These are phyloP conservation scores for Whitmania pigra DNA, from an alignment of 1,140 invertebrate genomes.

Conservation along the genomic window DNA sequence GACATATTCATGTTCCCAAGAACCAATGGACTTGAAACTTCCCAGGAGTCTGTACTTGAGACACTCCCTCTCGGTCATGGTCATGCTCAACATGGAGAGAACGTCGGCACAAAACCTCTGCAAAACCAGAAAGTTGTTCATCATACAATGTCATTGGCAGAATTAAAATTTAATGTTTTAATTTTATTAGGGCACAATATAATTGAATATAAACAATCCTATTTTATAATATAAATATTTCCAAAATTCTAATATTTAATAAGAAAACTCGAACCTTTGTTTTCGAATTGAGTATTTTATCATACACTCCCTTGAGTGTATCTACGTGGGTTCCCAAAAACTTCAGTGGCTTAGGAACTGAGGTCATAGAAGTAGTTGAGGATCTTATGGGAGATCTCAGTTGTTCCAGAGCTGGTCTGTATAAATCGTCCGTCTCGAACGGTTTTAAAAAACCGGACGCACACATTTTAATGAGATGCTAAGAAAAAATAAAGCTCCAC, in stretches of 20 bases:
- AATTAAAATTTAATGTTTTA: neutral
- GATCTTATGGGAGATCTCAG: slow-evolving; percentile 75
- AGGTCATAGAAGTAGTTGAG: slow-evolving; percentile 98
- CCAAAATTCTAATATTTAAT: too few relatives aligned
- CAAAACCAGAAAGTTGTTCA: slow-evolving; percentile 23
- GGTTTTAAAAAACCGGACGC: too few relatives aligned
- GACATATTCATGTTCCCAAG: slow-evolving; percentile 99
- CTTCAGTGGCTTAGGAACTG: slow-evolving; percentile 95
- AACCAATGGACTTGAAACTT: slow-evolving; percentile 69
- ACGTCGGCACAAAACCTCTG: slow-evolving; percentile 77
- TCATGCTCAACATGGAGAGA: slow-evolving; percentile 86
- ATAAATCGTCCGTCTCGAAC: too few relatives aligned
- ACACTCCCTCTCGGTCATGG: slow-evolving; percentile 78
- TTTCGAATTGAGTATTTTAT: slow-evolving; percentile 52
- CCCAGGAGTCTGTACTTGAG: slow-evolving; percentile 73
- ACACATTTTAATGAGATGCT: too few relatives aligned
- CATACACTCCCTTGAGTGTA: slow-evolving; percentile 74
- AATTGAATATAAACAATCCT: neutral
- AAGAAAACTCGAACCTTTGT: slow-evolving; percentile 34
- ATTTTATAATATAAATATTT: too few relatives aligned
- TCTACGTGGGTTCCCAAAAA: slow-evolving; percentile 88
- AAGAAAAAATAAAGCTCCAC: too few relatives aligned
- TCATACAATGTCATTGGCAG: neutral
- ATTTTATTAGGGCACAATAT: too few relatives aligned
- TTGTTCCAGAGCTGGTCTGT: slow-evolving; percentile 72